Evolutionary conservation across 2,888 invertebrate species (phyloP).

Genomic region (Dryobotodes eremita): DNA sequence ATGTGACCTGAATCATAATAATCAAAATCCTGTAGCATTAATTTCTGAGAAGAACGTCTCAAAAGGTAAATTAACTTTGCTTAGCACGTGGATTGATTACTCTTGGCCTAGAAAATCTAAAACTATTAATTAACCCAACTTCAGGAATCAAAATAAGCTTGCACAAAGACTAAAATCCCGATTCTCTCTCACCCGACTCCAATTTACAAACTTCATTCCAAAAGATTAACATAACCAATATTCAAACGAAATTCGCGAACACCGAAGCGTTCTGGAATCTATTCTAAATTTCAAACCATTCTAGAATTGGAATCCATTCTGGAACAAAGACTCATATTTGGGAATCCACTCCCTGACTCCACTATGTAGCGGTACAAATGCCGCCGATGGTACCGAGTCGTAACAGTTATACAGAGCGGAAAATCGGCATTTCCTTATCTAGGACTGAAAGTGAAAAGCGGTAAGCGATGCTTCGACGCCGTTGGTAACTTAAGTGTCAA

Average conservation of each 20-base stretch:
- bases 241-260: conserved; percentile 56
- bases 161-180: conserved; percentile 25
- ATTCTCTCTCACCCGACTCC: conserved; percentile 15
- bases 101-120: not conserved
- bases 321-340: conserved; percentile 64
- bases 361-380: conserved; percentile 56
- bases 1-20: not conserved
- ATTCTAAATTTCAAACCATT: conserved; percentile 58
- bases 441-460: conserved; percentile 51
- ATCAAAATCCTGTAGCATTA: not conserved
- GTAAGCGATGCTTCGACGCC: conserved; percentile 37
- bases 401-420: conserved; percentile 68
- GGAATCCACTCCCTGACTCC: conserved; percentile 53
- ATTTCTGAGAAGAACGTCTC: not conserved
- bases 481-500: conserved; percentile 21
- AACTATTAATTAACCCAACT: conserved; percentile 30
- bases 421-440: conserved; percentile 75
- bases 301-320: conserved; percentile 60
- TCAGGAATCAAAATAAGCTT: conserved; percentile 27
- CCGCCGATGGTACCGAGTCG: conserved; percentile 49
- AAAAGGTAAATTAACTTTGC: not conserved
- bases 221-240: conserved; percentile 61
- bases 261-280: conserved; percentile 47
- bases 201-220: conserved; percentile 47
- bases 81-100: not conserved